Percentiles rank a stretch among this genome's conserved stretches.
Conservation (phyloP, 2,113 vertebrate genomes). For the Takifugu bimaculatus region DNA sequence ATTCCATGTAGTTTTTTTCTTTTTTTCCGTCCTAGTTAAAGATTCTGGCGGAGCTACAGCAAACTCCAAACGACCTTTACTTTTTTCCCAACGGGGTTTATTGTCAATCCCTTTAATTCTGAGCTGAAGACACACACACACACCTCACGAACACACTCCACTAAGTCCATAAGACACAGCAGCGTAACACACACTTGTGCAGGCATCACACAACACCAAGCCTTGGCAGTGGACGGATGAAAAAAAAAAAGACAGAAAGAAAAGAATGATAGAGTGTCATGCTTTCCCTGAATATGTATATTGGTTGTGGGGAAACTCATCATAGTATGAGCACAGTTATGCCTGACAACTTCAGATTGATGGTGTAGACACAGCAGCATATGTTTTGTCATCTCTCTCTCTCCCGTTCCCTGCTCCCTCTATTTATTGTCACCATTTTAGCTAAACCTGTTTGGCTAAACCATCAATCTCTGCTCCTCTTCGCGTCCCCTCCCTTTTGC, state of each 20-base stretch:
- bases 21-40: constrained; percentile 9
- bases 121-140: too few relatives aligned
- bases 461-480: constrained; percentile 51
- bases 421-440: constrained; percentile 47
- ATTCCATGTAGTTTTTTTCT: background rate
- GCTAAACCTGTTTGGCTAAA: constrained; percentile 52
- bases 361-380: constrained; percentile 58
- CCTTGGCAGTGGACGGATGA: constrained; percentile 25
- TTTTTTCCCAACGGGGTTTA: too few relatives aligned
- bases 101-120: background rate
- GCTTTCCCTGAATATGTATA: constrained; percentile 63
- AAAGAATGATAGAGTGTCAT: constrained; percentile 53
- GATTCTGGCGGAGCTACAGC: background rate
- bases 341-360: constrained; percentile 65
- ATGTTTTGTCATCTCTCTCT: constrained; percentile 55
- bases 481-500: constrained; percentile 7
- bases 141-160: background rate
- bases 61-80: background rate
- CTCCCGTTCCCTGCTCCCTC: constrained; percentile 10
- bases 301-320: constrained; percentile 56
- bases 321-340: constrained; percentile 30
- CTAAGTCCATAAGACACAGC: background rate
- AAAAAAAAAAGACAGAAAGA: constrained; percentile 18
- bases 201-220: constrained; percentile 27
- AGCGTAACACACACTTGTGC: background rate